These are phyloP conservation scores for Xiphorhynchus erythropygius DNA, from an alignment of 2,797 vertebrate species.

Conservation along the genomic window DNA sequence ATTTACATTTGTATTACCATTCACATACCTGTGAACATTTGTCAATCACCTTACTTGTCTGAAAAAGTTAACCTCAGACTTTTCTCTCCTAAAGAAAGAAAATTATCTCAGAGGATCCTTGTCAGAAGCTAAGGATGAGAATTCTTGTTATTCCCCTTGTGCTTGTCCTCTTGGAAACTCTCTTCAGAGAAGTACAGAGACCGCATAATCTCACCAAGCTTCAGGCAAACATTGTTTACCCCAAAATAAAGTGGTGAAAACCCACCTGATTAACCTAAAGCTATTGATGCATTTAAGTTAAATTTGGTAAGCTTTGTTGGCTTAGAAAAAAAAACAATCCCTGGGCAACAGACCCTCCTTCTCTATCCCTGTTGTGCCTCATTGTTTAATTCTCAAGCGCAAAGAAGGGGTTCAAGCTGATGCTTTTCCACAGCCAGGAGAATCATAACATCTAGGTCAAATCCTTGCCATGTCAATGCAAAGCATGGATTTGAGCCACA, in stretches of 20 bases:
- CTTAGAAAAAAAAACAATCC: not conserved
- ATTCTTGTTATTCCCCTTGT: not conserved
- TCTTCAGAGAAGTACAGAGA: not conserved
- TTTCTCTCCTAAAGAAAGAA: not conserved
- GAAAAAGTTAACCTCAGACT: not conserved
- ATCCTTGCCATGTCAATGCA: not conserved
- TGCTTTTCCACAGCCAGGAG: not conserved
- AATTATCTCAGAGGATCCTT: not conserved
- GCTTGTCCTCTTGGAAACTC: not conserved
- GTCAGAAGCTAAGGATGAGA: not conserved
- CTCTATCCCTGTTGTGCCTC: not conserved
- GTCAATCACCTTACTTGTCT: not conserved
- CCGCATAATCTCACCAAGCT: not conserved
- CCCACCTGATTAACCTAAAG: not conserved
- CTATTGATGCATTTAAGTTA: not conserved
- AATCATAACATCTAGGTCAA: not conserved
- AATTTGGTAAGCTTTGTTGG: not conserved
- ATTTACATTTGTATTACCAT: not conserved
- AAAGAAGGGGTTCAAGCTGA: not conserved
- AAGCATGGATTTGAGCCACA: not conserved
- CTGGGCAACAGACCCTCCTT: not conserved
- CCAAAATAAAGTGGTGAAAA: not conserved
- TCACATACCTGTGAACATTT: not conserved
- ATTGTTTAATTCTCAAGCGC: fast-evolving
- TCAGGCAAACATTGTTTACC: not conserved